A percentile compares a stretch with the other conserved stretches of the same genome.
These are phyloP conservation scores for Enteromius argenteus DNA, from an alignment of 2,797 vertebrate genomes.

Conservation along the genomic window DNA sequence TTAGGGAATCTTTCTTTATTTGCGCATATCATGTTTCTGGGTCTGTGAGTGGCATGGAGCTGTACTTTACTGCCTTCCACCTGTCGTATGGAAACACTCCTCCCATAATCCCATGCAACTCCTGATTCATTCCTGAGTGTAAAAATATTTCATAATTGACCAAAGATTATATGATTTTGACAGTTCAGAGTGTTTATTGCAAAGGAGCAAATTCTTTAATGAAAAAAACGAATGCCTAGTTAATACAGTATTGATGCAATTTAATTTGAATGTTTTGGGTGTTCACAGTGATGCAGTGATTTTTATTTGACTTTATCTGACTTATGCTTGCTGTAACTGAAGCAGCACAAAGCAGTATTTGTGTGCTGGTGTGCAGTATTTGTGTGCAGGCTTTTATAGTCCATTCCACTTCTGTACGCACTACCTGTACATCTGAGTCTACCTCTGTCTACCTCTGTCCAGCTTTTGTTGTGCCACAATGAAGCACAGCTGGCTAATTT, in stretches of 20 bases:
- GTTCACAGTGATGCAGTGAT: too few species aligned
- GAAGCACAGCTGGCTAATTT: not conserved
- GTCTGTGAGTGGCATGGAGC: not conserved
- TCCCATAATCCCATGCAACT: not conserved
- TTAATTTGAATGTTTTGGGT: not conserved
- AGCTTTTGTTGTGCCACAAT: not conserved
- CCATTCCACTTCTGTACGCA: not conserved
- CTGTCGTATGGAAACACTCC: not conserved
- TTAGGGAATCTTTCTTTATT: not conserved
- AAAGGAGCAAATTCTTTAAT: not conserved
- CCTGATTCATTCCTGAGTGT: not conserved
- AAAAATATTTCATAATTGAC: not conserved
- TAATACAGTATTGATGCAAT: not conserved
- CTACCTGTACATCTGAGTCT: not conserved
- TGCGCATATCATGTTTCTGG: not conserved
- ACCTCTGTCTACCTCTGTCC: not conserved
- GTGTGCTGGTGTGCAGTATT: not conserved
- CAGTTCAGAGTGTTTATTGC: not conserved
- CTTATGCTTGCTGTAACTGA: not conserved
- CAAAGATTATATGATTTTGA: not conserved
- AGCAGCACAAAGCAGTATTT: not conserved
- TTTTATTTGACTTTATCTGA: not conserved
- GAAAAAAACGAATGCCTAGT: not conserved
- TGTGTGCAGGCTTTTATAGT: not conserved
- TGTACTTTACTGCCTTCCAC: not conserved